Evolutionary conservation across 2,797 vertebrate genomes (phyloP), one percentile per base, ranked within the genome.

Genomic region (Benthosema pterotum): DNA sequence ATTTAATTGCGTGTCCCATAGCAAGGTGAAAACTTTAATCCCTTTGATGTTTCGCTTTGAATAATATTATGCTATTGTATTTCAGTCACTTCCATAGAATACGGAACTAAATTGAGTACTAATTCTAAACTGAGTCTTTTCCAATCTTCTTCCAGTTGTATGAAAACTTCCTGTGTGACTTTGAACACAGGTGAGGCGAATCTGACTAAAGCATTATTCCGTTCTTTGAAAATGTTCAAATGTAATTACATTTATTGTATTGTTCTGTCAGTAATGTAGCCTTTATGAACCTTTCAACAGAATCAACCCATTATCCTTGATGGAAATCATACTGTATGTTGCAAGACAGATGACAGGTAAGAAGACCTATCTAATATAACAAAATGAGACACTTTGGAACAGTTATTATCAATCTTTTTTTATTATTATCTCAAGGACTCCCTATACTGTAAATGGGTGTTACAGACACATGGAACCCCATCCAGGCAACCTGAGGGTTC

Each of bases 81-180:
- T 38, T 38, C 32, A 38, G 9, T 38, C 32, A 7, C 8, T 38
- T 38, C 8, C 32, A 2, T 32, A 32, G 28, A 32, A 32, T 1
- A 32, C 4, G 2, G 28, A 32, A 32, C 28, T 32, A 7, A 32
- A 32, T 32, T 32, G 5, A 32, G 8, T 32, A 32, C 8, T 25
- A 3, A 25, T 25, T 25, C 22, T 25, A 25, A 25, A 25, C 22
- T 25, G 22, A 25, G 22, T 5, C 22, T 3, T 72, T 73, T 58
- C 45, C 14, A 13, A 46, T 60, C 11, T 71, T 85, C 38, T 60
- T 66, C 0, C 90, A 99, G 97, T 93, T 99, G 11, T 98, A 99
- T 2, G 97, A 99, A 72, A 99, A 99, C 71, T 99, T 99, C 88
- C 90, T 99, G 87, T 91, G 94, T 53, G 97, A 99, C 71, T 99